Percentiles rank a stretch among this genome's conserved stretches.
Conservation (phyloP, 2,797 vertebrate species). For the Lepus oiostolus region DNA sequence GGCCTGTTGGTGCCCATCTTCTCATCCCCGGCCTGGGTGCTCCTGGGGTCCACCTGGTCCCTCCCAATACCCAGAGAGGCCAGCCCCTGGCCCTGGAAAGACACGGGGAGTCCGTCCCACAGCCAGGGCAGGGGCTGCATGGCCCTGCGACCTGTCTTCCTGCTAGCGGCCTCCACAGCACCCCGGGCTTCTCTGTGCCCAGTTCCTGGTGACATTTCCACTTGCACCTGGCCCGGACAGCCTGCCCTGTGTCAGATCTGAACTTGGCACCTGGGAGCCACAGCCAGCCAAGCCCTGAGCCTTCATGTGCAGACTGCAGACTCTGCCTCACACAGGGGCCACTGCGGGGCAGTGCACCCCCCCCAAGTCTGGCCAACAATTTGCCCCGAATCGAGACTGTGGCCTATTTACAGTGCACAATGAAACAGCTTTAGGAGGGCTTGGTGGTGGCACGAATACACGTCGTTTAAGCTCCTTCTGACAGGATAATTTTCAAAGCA, state of each 20-base stretch:
- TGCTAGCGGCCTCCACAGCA: no score
- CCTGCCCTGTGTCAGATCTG: fast-evolving
- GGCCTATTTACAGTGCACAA: constrained; percentile 86
- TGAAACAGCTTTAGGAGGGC: constrained; percentile 77
- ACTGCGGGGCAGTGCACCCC: constrained; percentile 88
- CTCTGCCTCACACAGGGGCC: constrained; percentile 84
- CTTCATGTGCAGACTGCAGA: constrained; percentile 85
- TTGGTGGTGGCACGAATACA: constrained; percentile 87
- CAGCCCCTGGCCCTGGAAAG: not conserved
- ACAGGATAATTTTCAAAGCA: constrained; percentile 92
- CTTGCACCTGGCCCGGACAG: no score
- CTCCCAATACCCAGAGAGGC: fast-evolving
- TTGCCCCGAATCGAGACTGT: constrained; percentile 89
- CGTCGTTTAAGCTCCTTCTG: constrained; percentile 89
- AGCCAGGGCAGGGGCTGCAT: fast-evolving
- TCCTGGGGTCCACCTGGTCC: not conserved
- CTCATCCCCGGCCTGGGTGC: not conserved
- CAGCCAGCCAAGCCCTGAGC: constrained; percentile 55
- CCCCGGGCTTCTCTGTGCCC: no score
- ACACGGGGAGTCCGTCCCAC: fast-evolving
- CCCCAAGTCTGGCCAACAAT: constrained; percentile 91
- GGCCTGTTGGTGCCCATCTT: fast-evolving
- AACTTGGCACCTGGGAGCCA: no score
- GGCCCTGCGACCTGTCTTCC: not conserved
- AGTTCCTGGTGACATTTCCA: no score